A percentile compares a stretch with the other conserved stretches of the same genome.
phyloP scores from a whole-genome alignment of 2,888 invertebrate species.

The Caenorhabditis sp. region DNA sequence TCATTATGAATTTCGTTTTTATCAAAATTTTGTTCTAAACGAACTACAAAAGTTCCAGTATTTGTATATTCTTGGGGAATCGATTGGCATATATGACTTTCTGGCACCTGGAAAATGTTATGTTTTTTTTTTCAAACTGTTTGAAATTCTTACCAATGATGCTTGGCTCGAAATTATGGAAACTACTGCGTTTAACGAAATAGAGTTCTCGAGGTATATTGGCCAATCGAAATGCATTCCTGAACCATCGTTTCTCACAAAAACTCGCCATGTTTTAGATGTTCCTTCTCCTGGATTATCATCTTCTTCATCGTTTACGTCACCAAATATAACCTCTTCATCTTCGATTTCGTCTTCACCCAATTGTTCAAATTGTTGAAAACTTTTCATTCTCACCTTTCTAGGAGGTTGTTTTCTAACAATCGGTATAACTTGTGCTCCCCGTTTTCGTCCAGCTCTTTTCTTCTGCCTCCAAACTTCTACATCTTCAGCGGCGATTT shows the following conservation, averaged over 20 bases:
- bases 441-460: background rate
- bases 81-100: conserved; percentile 26
- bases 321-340: background rate
- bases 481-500: conserved; percentile 37
- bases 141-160: conserved; percentile 5
- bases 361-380: conserved; percentile 26
- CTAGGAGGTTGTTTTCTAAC: conserved; percentile 24
- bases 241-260: conserved; percentile 34
- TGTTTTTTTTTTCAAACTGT: too few species aligned
- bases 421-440: conserved; percentile 11
- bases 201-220: conserved; percentile 21
- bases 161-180: conserved; percentile 31
- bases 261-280: conserved; percentile 40
- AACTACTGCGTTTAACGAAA: conserved; percentile 26
- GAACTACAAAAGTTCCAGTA: conserved; percentile 44
- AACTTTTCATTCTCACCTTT: conserved; percentile 17
- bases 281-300: conserved; percentile 9
- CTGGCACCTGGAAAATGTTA: conserved; percentile 26
- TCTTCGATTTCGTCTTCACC: conserved; percentile 21
- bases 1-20: conserved; percentile 35
- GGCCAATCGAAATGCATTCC: conserved; percentile 48
- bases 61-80: conserved; percentile 51
- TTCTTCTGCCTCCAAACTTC: background rate
- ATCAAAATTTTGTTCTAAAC: conserved; percentile 7
- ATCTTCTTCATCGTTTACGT: conserved; percentile 5